phyloP scores from a whole-genome alignment of 2,888 invertebrate species.

The Tinea semifulvella region DNA sequence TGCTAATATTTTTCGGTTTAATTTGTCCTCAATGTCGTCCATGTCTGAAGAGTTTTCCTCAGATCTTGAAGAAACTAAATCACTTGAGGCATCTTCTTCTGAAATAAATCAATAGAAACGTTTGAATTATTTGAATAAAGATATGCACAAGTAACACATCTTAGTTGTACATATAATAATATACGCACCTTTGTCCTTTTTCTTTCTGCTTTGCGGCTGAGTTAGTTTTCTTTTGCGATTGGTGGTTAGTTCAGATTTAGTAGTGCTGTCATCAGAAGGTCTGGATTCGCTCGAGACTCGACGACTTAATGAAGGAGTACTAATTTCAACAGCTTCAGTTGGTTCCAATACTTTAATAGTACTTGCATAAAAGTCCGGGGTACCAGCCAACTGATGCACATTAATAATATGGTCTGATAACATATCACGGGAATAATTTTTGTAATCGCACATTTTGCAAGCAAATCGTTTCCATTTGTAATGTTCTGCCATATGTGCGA shows the following conservation, averaged over 20 bases:
- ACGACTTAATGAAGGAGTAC: background rate
- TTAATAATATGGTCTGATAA: conserved; percentile 72
- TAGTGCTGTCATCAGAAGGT: conserved; percentile 31
- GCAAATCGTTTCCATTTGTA: conserved; percentile 78
- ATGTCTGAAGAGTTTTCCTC: conserved; percentile 57
- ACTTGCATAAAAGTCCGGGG: conserved; percentile 57
- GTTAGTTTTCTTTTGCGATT: background rate
- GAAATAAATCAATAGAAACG: background rate
- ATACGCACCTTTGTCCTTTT: background rate
- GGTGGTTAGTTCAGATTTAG: background rate
- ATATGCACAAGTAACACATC: background rate
- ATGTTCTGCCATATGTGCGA: conserved; percentile 71
- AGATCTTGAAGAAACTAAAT: conserved; percentile 43
- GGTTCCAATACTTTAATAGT: conserved; percentile 57
- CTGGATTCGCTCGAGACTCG: conserved; percentile 16
- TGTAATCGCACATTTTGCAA: conserved; percentile 77
- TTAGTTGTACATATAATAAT: background rate
- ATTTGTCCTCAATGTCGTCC: conserved; percentile 45
- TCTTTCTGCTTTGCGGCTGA: background rate
- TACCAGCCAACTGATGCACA: conserved; percentile 68
- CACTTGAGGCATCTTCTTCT: conserved; percentile 30
- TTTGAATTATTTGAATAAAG: background rate
- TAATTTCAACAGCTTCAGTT: conserved; percentile 30
- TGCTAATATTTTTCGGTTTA: conserved; percentile 27
- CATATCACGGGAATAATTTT: conserved; percentile 71